A percentile compares a stretch with the other conserved stretches of the same genome.
Evolutionary conservation across 37 sponge, comb jelly and placozoan genomes (phyloP).

Genomic region (Dysidea cf. avara): DNA sequence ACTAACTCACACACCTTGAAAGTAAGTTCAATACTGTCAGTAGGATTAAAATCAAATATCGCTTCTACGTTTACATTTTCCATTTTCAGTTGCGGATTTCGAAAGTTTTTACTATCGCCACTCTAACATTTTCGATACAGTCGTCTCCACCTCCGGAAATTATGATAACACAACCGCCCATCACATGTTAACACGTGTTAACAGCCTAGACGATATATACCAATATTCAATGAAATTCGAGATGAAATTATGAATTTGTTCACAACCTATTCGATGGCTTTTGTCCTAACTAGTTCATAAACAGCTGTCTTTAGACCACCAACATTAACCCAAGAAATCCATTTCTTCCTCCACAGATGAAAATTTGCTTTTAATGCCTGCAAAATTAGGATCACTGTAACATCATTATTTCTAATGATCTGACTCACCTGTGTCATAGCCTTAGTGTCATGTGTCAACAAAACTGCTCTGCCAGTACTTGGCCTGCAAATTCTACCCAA

Average conservation of each 20-base stretch:
- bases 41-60: conserved; percentile 60
- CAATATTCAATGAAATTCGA: no score
- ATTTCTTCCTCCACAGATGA: conserved; percentile 43
- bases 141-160: no score
- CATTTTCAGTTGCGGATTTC: no score
- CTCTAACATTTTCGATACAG: no score
- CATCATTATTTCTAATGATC: no score
- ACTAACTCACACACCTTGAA: conserved; percentile 32
- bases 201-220: no score
- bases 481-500: conserved; percentile 60
- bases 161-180: no score
- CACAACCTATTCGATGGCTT: not conserved
- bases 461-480: conserved; percentile 45
- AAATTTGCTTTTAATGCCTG: conserved; percentile 11
- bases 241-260: no score
- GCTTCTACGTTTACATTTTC: conserved; percentile 33
- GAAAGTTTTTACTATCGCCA: no score
- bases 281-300: conserved; percentile 42
- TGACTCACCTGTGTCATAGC: conserved; percentile 21
- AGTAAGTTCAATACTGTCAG: conserved; percentile 60
- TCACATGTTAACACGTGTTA: no score
- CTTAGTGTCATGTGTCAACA: conserved; percentile 70
- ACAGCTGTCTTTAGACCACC: conserved; percentile 68
- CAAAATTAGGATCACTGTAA: not conserved
- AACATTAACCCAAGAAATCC: conserved; percentile 50